phyloP scores from a whole-genome alignment of 2,113 vertebrate genomes.

The Centropus unirufus region DNA sequence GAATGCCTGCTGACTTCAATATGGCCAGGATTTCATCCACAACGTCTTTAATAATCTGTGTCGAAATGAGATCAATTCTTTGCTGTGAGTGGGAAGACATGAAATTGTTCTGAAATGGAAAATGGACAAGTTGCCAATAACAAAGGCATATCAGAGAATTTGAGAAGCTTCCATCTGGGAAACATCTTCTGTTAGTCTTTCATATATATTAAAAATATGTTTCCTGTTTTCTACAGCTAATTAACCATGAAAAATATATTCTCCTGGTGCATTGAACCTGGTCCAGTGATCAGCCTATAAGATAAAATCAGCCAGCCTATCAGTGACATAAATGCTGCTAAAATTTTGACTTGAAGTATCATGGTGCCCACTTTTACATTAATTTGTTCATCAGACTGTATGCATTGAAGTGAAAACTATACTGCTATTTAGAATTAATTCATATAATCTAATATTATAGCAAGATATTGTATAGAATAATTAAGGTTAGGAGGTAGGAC shows the following conservation, averaged over 20 bases:
- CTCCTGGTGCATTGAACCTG: background rate
- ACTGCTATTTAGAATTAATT: background rate
- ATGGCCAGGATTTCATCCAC: slow-evolving; percentile 19
- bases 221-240: slow-evolving; percentile 46
- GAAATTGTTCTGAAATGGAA: slow-evolving; percentile 42
- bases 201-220: background rate
- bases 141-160: slow-evolving; percentile 11
- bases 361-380: background rate
- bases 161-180: slow-evolving; percentile 35
- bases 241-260: background rate
- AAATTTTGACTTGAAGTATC: background rate
- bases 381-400: background rate
- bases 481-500: background rate
- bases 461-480: background rate
- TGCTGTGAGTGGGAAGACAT: background rate
- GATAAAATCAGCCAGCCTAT: background rate
- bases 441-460: background rate
- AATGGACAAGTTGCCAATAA: slow-evolving; percentile 53
- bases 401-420: background rate
- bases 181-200: background rate
- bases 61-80: slow-evolving; percentile 45
- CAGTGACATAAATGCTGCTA: background rate
- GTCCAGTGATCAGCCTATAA: background rate
- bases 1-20: slow-evolving; percentile 34
- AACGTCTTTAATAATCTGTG: slow-evolving; percentile 50